Evolutionary conservation across 2,888 invertebrate species (phyloP).

Genomic region (Ceraclea dissimilis): DNA sequence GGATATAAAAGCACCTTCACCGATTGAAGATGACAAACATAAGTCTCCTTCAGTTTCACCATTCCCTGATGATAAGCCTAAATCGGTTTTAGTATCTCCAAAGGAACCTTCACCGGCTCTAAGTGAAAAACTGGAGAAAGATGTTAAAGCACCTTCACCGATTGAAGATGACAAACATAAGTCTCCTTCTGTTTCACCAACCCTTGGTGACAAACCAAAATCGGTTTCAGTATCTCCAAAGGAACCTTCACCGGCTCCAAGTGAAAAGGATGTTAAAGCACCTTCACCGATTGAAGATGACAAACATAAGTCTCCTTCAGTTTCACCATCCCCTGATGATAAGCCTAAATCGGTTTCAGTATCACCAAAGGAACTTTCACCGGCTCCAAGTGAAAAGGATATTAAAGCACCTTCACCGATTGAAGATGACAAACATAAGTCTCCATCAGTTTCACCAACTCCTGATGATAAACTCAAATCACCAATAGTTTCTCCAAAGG

Average conservation of each 20-base stretch:
- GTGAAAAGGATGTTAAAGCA: too few species aligned
- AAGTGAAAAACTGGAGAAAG: too few species aligned
- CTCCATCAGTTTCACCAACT: slow-evolving; percentile 4
- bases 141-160: too few species aligned
- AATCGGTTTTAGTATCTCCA: too few species aligned
- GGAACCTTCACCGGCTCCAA: neutral
- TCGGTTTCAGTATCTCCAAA: neutral
- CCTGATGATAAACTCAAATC: neutral
- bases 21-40: too few species aligned
- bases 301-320: neutral
- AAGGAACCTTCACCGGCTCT: too few species aligned
- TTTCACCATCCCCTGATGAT: neutral
- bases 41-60: too few species aligned
- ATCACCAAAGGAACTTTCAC: neutral
- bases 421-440: slow-evolving; percentile 10
- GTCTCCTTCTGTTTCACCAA: neutral
- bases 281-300: too few species aligned
- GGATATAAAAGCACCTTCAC: too few species aligned
- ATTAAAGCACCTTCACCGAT: slow-evolving; percentile 5
- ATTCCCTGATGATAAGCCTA: too few species aligned
- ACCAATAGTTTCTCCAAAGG: neutral
- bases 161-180: too few species aligned
- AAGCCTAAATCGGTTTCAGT: too few species aligned
- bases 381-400: neutral
- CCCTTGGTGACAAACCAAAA: neutral